These are phyloP conservation scores for Epistrophe grossulariae DNA, from an alignment of 2,888 invertebrate genomes.

Conservation along the genomic window DNA sequence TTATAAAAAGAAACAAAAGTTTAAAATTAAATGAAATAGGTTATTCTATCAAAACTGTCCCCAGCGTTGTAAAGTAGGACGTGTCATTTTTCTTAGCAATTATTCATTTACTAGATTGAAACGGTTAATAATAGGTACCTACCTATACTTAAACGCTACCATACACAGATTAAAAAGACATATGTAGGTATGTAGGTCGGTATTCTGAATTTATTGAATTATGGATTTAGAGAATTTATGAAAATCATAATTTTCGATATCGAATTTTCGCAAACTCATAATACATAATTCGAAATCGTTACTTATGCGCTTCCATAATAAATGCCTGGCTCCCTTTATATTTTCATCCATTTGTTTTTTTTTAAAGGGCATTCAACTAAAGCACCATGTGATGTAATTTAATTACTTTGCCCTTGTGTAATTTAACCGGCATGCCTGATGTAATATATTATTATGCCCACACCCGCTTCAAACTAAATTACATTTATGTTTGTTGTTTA, in stretches of 20 bases:
- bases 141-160: too few species aligned
- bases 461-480: constrained; percentile 61
- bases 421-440: constrained; percentile 57
- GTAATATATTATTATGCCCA: constrained; percentile 59
- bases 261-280: neutral
- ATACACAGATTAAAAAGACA: too few species aligned
- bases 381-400: constrained; percentile 22
- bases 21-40: neutral
- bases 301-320: neutral
- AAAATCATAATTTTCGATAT: neutral
- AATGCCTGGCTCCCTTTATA: neutral
- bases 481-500: constrained; percentile 54
- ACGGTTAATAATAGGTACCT: too few species aligned
- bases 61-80: neutral
- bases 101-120: too few species aligned
- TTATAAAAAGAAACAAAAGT: too few species aligned
- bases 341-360: constrained; percentile 13
- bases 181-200: too few species aligned
- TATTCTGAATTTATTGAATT: too few species aligned
- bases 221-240: neutral
- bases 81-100: too few species aligned
- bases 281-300: neutral
- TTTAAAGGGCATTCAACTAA: constrained; percentile 24
- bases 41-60: neutral
- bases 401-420: constrained; percentile 53